phyloP scores from a whole-genome alignment of 2,888 invertebrate species.

The Perizoma affinitatum region DNA sequence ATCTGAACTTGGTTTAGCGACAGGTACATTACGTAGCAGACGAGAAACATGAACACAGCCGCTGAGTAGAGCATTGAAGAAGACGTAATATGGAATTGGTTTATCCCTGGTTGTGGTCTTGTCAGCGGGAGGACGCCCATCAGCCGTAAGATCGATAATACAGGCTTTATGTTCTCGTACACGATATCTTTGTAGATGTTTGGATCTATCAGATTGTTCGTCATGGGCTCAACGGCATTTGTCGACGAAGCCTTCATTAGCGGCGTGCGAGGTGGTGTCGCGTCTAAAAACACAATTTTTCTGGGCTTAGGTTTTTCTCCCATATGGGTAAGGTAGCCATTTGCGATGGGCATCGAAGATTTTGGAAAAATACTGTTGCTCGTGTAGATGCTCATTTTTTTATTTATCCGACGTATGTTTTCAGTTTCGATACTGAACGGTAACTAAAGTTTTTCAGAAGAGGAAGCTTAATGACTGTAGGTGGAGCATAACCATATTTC shows the following conservation, averaged over 20 bases:
- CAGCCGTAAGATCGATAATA: slow-evolving; percentile 70
- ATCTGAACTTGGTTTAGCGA: slow-evolving; percentile 86
- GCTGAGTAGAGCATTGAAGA: slow-evolving; percentile 85
- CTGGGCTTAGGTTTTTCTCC: slow-evolving; percentile 55
- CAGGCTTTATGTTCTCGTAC: slow-evolving; percentile 77
- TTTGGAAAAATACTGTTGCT: slow-evolving; percentile 58
- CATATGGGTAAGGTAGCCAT: slow-evolving; percentile 64
- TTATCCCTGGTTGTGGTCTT: slow-evolving; percentile 74
- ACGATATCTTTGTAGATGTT: slow-evolving; percentile 68
- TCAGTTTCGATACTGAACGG: slow-evolving; percentile 38
- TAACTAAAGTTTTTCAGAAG: slow-evolving; percentile 47
- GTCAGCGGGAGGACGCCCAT: slow-evolving; percentile 87
- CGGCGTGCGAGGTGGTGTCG: slow-evolving; percentile 66
- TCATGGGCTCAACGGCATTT: slow-evolving; percentile 64
- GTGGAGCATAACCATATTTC: slow-evolving; percentile 57
- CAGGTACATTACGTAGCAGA: slow-evolving; percentile 85
- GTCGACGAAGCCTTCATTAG: slow-evolving; percentile 51
- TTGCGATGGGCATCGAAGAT: slow-evolving; percentile 54
- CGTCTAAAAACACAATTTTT: slow-evolving; percentile 71
- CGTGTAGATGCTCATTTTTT: slow-evolving; percentile 67
- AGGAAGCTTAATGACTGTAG: slow-evolving; percentile 51
- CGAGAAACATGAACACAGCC: slow-evolving; percentile 73
- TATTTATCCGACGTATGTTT: slow-evolving; percentile 21
- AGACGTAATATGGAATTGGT: slow-evolving; percentile 76
- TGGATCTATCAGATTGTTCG: slow-evolving; percentile 61